These are phyloP conservation scores for Xiphophorus maculatus DNA, from an alignment of 2,113 vertebrate species.

Conservation along the genomic window DNA sequence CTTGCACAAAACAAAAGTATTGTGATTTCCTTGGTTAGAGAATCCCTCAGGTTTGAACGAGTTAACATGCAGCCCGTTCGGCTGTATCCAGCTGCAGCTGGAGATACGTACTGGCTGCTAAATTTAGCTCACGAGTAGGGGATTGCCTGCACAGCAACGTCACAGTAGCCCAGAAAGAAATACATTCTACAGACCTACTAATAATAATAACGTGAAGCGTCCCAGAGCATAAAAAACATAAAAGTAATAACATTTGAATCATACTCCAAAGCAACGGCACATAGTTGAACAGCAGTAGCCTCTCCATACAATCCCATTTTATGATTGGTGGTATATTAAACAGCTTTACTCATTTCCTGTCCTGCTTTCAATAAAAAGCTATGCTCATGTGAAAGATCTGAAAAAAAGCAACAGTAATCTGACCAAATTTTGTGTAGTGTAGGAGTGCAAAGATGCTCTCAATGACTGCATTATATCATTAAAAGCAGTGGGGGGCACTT, in stretches of 20 bases:
- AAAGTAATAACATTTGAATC: constrained; percentile 6
- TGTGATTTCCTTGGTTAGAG: background rate
- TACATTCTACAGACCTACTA: constrained; percentile 30
- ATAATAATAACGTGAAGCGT: background rate
- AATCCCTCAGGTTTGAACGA: constrained; percentile 27
- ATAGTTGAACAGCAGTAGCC: no score
- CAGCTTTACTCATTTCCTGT: background rate
- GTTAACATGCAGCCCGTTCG: constrained; percentile 37
- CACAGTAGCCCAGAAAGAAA: constrained; percentile 40
- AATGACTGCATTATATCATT: constrained; percentile 15
- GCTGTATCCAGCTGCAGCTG: constrained; percentile 58
- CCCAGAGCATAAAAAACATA: background rate
- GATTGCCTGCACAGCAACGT: constrained; percentile 63
- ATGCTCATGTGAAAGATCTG: background rate
- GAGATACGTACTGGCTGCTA: constrained; percentile 42
- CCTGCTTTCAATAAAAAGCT: constrained; percentile 1
- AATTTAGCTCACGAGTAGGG: constrained; percentile 54
- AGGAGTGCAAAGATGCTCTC: constrained; percentile 31
- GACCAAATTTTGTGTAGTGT: constrained; percentile 13
- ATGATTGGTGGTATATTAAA: constrained; percentile 11
- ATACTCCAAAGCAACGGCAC: constrained; percentile 10
- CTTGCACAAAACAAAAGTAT: background rate
- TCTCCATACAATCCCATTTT: background rate
- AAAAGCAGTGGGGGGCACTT: constrained; percentile 19
- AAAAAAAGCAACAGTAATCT: background rate